These are phyloP conservation scores for Adelges cooleyi DNA, from an alignment of 1,140 invertebrate genomes.

Conservation along the genomic window DNA sequence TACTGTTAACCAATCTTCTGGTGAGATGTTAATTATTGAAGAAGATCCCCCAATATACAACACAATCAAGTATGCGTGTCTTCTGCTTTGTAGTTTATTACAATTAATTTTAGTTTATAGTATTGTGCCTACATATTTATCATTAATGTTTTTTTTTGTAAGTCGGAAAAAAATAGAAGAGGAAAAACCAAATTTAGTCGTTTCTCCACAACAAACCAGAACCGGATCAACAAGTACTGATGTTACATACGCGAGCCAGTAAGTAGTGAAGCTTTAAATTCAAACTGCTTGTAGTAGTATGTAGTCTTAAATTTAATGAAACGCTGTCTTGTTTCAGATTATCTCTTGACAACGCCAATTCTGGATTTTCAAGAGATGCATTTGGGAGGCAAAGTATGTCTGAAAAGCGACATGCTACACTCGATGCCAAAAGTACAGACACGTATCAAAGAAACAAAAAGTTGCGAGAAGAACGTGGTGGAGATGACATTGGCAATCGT, in stretches of 20 bases:
- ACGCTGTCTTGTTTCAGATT: slow-evolving; percentile 41
- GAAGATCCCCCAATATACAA: slow-evolving; percentile 43
- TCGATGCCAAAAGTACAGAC: slow-evolving; percentile 88
- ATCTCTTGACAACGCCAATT: slow-evolving; percentile 57
- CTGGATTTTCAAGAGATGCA: slow-evolving; percentile 73
- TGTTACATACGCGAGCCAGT: slow-evolving; percentile 62
- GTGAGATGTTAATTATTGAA: slow-evolving; percentile 57
- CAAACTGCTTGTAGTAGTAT: not conserved
- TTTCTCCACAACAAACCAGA: slow-evolving; percentile 18
- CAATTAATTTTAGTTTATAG: not conserved
- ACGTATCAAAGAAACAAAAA: slow-evolving; percentile 92
- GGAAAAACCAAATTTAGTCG: not conserved
- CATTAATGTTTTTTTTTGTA: not conserved
- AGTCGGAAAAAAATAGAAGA: not conserved
- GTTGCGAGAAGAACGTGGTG: slow-evolving; percentile 50
- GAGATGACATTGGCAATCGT: slow-evolving; percentile 30
- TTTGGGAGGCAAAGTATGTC: slow-evolving; percentile 93
- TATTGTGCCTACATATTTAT: not conserved
- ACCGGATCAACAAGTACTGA: slow-evolving; percentile 40
- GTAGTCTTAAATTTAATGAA: not conserved
- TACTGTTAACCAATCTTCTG: slow-evolving; percentile 43
- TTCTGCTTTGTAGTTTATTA: not conserved
- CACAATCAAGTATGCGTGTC: slow-evolving; percentile 11
- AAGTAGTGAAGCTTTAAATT: too few relatives aligned
- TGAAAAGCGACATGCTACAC: slow-evolving; percentile 85